Conservation (phyloP, 2,797 vertebrate species). For the Gymnocypris eckloni region DNA sequence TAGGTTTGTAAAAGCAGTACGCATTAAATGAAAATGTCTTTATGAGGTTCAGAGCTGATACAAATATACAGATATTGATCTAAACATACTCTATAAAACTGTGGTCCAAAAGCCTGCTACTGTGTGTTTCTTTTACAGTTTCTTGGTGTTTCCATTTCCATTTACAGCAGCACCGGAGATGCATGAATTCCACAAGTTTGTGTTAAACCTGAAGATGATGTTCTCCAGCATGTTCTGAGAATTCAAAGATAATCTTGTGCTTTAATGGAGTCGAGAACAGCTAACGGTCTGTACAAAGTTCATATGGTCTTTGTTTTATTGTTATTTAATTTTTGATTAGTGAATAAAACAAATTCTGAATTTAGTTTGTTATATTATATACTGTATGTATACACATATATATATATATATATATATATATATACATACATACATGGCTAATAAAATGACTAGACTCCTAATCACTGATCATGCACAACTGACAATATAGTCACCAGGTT, state of each 20-base stretch:
- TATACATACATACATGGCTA: too few species aligned
- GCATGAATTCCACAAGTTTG: not conserved
- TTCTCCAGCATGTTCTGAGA: not conserved
- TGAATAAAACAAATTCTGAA: not conserved
- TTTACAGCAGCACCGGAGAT: not conserved
- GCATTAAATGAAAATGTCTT: constrained; percentile 8
- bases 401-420: too few species aligned
- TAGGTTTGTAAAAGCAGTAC: constrained; percentile 22
- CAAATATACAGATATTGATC: not conserved
- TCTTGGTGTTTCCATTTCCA: not conserved
- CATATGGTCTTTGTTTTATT: too few species aligned
- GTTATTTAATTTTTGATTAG: not conserved
- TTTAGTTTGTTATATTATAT: not conserved
- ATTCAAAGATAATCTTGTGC: not conserved
- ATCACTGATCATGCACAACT: not conserved
- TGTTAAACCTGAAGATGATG: not conserved
- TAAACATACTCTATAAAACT: not conserved
- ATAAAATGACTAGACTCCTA: not conserved
- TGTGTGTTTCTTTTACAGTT: not conserved
- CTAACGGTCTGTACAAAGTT: too few species aligned
- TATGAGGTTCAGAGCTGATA: not conserved
- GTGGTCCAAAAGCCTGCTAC: not conserved
- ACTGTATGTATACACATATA: too few species aligned
- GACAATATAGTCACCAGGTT: not conserved
- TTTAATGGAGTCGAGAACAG: not conserved